Conservation (phyloP, 2,113 vertebrate genomes). For the Ondatra zibethicus region DNA sequence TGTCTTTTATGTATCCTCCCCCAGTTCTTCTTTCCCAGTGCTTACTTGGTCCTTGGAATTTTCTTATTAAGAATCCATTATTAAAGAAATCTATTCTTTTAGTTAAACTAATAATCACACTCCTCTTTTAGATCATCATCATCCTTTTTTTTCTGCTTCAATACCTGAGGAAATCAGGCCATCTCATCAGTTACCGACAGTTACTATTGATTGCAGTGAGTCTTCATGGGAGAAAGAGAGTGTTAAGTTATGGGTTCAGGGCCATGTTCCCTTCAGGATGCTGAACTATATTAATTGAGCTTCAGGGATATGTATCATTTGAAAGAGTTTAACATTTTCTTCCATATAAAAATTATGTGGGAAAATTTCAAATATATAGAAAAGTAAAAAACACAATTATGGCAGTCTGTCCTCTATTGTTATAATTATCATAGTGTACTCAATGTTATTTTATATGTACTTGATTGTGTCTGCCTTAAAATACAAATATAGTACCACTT, state of each 20-base stretch:
- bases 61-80: conserved; percentile 48
- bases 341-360: conserved; percentile 5
- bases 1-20: neutral
- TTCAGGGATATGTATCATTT: conserved; percentile 26
- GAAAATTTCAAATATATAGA: conserved; percentile 52
- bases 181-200: neutral
- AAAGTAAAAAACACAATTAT: conserved; percentile 19
- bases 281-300: conserved; percentile 25
- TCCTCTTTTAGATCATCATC: conserved; percentile 37
- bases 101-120: conserved; percentile 35
- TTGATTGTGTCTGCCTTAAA: neutral
- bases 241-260: neutral
- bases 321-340: conserved; percentile 40
- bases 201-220: neutral
- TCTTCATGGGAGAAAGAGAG: neutral
- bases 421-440: neutral
- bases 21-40: conserved; percentile 28
- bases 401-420: neutral
- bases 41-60: conserved; percentile 27
- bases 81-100: conserved; percentile 50
- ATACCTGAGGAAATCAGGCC: neutral
- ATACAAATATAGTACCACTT: conserved; percentile 36
- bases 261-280: conserved; percentile 7
- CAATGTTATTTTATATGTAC: conserved; percentile 10
- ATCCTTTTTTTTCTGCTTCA: neutral